Conservation (phyloP, 2,888 invertebrate species). For the Eilema griseolum region DNA sequence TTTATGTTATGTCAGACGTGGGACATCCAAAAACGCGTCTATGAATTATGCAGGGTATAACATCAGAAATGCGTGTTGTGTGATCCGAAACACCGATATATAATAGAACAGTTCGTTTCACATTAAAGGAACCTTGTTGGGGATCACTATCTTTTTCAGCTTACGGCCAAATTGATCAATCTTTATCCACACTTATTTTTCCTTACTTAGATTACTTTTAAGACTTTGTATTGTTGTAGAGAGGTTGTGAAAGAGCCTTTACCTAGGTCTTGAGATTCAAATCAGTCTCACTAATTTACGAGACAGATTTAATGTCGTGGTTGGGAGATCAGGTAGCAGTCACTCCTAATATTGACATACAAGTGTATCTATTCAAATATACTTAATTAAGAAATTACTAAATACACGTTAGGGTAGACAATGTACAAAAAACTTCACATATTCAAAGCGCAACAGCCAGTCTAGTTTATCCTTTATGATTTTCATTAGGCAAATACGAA, state of each 20-base stretch:
- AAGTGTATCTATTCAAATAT: too few relatives aligned
- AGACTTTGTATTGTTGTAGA: too few relatives aligned
- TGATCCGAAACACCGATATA: neutral
- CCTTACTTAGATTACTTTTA: neutral
- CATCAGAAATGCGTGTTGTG: neutral
- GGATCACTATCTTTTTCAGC: neutral
- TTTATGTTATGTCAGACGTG: conserved; percentile 5
- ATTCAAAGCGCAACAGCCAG: neutral
- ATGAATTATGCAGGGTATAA: conserved; percentile 6
- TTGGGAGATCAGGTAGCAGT: too few relatives aligned
- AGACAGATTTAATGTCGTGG: too few relatives aligned
- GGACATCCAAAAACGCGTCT: neutral
- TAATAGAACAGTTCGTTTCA: conserved; percentile 7
- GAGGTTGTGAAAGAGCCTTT: too few relatives aligned
- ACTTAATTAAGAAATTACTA: too few relatives aligned
- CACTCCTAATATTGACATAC: too few relatives aligned
- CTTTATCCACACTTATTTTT: neutral
- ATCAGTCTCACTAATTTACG: too few relatives aligned
- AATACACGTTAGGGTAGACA: too few relatives aligned
- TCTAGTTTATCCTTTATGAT: neutral
- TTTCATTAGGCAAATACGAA: conserved; percentile 16
- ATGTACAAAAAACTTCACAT: too few relatives aligned
- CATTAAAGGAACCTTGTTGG: neutral
- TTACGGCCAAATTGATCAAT: neutral
- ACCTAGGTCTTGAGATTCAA: too few relatives aligned